A percentile compares a stretch with the other conserved stretches of the same genome.
Evolutionary conservation across 2,113 vertebrate species (phyloP).

Genomic region (Centrocercus urophasianus): DNA sequence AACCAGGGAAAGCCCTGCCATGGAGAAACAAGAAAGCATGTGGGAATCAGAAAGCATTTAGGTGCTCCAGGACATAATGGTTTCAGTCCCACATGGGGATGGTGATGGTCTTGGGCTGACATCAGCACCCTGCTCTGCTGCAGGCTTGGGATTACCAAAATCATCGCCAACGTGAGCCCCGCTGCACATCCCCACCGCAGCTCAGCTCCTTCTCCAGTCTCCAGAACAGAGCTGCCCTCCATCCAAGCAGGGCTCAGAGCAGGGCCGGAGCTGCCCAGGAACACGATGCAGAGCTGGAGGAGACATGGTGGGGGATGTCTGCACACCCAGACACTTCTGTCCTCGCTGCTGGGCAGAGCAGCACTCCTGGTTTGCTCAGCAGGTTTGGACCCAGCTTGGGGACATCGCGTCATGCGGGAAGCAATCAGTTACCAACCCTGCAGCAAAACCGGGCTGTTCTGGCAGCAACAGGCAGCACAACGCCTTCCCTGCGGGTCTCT

Average conservation of each 20-base stretch:
- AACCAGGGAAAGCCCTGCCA: background rate
- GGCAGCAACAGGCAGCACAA: fast-evolving
- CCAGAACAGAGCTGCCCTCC: fast-evolving
- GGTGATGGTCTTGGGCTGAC: background rate
- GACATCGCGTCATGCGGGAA: background rate
- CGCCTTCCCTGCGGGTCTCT: background rate
- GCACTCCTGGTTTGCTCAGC: background rate
- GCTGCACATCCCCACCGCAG: fast-evolving
- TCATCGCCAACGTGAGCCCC: background rate
- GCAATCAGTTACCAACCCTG: fast-evolving
- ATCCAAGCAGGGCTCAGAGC: background rate
- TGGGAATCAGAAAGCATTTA: background rate
- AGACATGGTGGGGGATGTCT: background rate
- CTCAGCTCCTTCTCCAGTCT: background rate
- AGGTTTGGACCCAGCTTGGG: background rate
- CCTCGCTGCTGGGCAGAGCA: background rate
- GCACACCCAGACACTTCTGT: background rate
- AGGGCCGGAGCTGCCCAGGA: background rate
- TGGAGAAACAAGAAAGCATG: background rate
- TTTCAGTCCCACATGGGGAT: background rate
- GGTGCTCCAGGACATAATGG: background rate
- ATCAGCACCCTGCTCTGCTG: background rate
- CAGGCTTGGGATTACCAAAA: fast-evolving
- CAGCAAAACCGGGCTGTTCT: background rate
- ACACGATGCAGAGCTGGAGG: background rate